phyloP scores from a whole-genome alignment of 2,797 vertebrate species.

The Okamejei kenojei region DNA sequence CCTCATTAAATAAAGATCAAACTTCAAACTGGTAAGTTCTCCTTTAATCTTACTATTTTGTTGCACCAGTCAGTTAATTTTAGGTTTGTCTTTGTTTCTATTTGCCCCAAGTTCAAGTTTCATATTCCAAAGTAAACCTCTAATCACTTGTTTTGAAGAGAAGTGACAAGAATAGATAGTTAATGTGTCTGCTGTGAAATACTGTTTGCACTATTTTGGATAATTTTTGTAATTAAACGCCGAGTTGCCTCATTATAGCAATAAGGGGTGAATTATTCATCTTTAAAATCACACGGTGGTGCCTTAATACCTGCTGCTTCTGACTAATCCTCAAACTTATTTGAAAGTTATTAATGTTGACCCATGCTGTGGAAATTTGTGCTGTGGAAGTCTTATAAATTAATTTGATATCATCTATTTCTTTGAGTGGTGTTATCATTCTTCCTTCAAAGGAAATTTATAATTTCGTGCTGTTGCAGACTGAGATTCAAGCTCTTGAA shows the following conservation, averaged over 20 bases:
- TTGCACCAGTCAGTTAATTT: background rate
- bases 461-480: background rate
- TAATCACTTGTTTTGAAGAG: background rate
- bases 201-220: background rate
- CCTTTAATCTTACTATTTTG: too few relatives aligned
- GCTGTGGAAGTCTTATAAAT: slow-evolving; percentile 32
- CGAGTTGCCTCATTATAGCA: slow-evolving; percentile 18
- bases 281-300: slow-evolving; percentile 7
- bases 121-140: background rate
- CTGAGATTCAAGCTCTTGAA: background rate
- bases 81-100: background rate
- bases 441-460: background rate
- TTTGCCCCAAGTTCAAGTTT: background rate
- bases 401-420: slow-evolving; percentile 23
- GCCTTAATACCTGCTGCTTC: background rate
- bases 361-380: slow-evolving; percentile 20
- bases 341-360: slow-evolving; percentile 34
- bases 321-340: slow-evolving; percentile 31
- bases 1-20: too few relatives aligned
- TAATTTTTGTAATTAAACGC: slow-evolving; percentile 23
- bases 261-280: slow-evolving; percentile 34
- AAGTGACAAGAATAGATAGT: too few relatives aligned
- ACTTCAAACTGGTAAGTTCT: too few relatives aligned
- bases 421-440: slow-evolving; percentile 9
- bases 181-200: background rate